Evolutionary conservation across 2,113 vertebrate genomes (phyloP).

Genomic region (Epinephelus fuscoguttatus): DNA sequence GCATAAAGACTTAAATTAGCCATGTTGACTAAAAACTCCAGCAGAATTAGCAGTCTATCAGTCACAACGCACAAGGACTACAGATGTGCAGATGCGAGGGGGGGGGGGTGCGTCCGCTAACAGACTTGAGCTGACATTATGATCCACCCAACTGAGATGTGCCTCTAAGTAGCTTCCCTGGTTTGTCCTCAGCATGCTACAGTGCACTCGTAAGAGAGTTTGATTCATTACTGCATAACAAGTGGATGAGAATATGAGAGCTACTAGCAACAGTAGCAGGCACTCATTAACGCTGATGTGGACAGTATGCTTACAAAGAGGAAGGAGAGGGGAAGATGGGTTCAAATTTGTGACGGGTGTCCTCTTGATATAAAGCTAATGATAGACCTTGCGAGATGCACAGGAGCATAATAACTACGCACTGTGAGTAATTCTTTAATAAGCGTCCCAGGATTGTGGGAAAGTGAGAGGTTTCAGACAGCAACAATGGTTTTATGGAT

Average conservation of each 20-base stretch:
- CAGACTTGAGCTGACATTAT: slow-evolving; percentile 74
- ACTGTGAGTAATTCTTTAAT: slow-evolving; percentile 46
- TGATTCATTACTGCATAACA: slow-evolving; percentile 75
- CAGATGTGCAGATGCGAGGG: slow-evolving; percentile 66
- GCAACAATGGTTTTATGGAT: slow-evolving; percentile 13
- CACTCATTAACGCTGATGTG: slow-evolving; percentile 74
- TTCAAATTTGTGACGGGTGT: slow-evolving; percentile 52
- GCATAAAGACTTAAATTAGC: slow-evolving; percentile 55
- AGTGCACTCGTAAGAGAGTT: slow-evolving; percentile 59
- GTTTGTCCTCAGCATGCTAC: slow-evolving; percentile 71
- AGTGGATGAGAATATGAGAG: slow-evolving; percentile 65
- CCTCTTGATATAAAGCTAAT: slow-evolving; percentile 49
- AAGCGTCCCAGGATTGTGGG: background rate
- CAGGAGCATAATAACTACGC: slow-evolving; percentile 21
- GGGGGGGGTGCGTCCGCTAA: slow-evolving; percentile 23
- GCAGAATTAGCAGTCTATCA: slow-evolving; percentile 74
- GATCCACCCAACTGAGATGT: slow-evolving; percentile 64
- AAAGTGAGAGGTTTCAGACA: slow-evolving; percentile 38
- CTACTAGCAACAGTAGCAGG: slow-evolving; percentile 57
- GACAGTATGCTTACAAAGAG: slow-evolving; percentile 64
- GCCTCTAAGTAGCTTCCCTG: slow-evolving; percentile 70
- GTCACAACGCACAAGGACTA: slow-evolving; percentile 64
- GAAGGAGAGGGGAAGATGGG: slow-evolving; percentile 34
- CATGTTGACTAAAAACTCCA: slow-evolving; percentile 49
- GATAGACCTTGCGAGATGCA: slow-evolving; percentile 26